phyloP scores from a whole-genome alignment of 2,113 vertebrate species.

The Thunnus maccoyii region DNA sequence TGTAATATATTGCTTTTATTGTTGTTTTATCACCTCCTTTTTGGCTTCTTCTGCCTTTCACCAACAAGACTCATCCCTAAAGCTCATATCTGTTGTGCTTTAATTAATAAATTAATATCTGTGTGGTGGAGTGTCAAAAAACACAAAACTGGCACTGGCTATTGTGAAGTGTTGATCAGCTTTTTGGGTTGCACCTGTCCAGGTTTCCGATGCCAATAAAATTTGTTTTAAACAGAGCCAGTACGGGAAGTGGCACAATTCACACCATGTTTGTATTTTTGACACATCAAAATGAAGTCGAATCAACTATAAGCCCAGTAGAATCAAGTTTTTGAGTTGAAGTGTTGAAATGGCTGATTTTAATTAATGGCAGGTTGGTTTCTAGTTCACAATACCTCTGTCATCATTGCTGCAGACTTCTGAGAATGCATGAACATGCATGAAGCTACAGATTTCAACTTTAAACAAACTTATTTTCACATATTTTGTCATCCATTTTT shows the following conservation, averaged over 20 bases:
- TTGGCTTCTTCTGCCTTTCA: neutral
- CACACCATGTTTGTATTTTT: conserved; percentile 1
- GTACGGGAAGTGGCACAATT: conserved; percentile 17
- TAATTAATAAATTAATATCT: conserved; percentile 23
- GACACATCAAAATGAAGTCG: neutral
- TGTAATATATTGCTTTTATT: neutral
- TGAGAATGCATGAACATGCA: neutral
- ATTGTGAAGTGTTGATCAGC: neutral
- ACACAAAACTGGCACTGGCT: conserved; percentile 7
- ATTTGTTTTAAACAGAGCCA: conserved; percentile 45
- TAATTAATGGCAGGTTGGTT: neutral
- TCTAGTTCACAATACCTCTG: neutral
- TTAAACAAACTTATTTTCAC: neutral
- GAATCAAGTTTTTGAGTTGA: conserved; percentile 9
- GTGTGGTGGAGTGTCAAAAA: neutral
- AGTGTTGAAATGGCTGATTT: neutral
- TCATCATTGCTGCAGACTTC: conserved; percentile 5
- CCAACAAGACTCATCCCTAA: neutral
- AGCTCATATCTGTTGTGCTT: neutral
- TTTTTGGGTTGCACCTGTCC: conserved; percentile 44
- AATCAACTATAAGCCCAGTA: neutral
- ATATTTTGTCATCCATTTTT: neutral
- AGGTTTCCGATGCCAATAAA: conserved; percentile 33
- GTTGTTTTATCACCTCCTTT: conserved; percentile 2
- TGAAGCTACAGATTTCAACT: neutral